These are phyloP conservation scores for Polymixis flavicincta DNA, from an alignment of 2,888 invertebrate species.

Conservation along the genomic window DNA sequence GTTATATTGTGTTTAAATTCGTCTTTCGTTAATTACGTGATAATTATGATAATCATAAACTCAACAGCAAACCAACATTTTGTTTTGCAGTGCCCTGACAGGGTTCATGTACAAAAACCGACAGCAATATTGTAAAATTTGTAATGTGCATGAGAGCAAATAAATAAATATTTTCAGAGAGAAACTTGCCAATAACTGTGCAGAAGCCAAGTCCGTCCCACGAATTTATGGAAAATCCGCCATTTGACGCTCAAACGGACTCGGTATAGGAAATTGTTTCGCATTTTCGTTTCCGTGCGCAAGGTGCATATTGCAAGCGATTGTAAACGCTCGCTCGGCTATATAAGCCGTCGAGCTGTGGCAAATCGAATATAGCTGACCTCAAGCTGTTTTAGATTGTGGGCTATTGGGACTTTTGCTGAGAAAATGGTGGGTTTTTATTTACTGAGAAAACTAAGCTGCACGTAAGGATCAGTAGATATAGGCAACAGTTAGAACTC, in stretches of 20 bases:
- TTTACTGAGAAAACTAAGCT: not conserved
- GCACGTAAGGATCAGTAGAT: not conserved
- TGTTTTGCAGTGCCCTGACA: no score
- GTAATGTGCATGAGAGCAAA: no score
- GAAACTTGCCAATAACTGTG: not conserved
- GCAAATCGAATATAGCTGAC: constrained; percentile 56
- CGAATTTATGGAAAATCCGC: constrained; percentile 60
- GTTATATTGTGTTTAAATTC: no score
- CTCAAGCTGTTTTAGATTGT: constrained; percentile 30
- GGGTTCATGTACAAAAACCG: no score
- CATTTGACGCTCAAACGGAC: constrained; percentile 64
- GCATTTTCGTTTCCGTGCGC: constrained; percentile 53
- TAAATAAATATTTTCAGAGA: no score
- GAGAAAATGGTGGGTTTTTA: not conserved
- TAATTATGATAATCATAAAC: no score
- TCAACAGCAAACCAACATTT: no score
- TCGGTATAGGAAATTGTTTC: constrained; percentile 62
- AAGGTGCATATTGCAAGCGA: constrained; percentile 60
- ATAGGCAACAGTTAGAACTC: not conserved
- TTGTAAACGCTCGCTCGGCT: constrained; percentile 54
- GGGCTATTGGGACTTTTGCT: constrained; percentile 18
- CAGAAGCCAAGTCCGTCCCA: constrained; percentile 44
- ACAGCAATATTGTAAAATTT: no score
- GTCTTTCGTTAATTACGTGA: no score
- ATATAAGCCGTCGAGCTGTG: constrained; percentile 32